Conservation (phyloP, 2,797 vertebrate species). For the Pristis pectinata region DNA sequence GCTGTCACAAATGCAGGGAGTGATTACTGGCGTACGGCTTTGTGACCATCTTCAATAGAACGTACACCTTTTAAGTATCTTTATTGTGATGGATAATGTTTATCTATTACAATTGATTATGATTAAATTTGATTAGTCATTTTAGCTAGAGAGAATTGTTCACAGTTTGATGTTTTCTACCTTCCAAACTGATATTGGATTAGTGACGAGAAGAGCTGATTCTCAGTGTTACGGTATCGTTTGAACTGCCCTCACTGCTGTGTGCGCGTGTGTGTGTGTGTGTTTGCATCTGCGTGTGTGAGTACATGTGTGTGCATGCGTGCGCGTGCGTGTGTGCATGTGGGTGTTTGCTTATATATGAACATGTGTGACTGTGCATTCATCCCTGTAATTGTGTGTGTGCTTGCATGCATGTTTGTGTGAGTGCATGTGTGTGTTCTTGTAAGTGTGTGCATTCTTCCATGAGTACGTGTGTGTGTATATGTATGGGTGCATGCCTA, state of each 20-base stretch:
- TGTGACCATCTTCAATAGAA: not conserved
- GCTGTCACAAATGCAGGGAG: not conserved
- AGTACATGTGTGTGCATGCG: not conserved
- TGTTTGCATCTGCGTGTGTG: not conserved
- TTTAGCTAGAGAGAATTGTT: not conserved
- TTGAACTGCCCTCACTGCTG: not conserved
- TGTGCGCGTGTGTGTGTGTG: not conserved
- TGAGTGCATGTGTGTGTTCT: not conserved
- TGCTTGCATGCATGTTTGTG: too few relatives aligned
- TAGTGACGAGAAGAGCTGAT: not conserved
- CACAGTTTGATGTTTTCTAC: not conserved
- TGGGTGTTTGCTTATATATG: not conserved
- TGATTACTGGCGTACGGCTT: not conserved
- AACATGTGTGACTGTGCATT: not conserved
- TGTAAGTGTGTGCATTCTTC: not conserved
- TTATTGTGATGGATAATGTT: not conserved
- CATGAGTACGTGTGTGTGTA: not conserved
- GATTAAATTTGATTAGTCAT: slow-evolving; percentile 2
- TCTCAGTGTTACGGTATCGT: not conserved
- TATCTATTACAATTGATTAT: not conserved
- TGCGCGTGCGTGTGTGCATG: not conserved
- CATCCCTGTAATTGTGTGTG: not conserved
- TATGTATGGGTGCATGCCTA: not conserved
- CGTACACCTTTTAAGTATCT: not conserved
- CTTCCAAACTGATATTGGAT: not conserved